These are phyloP conservation scores for Papilio helenus DNA, from an alignment of 1,140 invertebrate species.

Conservation along the genomic window DNA sequence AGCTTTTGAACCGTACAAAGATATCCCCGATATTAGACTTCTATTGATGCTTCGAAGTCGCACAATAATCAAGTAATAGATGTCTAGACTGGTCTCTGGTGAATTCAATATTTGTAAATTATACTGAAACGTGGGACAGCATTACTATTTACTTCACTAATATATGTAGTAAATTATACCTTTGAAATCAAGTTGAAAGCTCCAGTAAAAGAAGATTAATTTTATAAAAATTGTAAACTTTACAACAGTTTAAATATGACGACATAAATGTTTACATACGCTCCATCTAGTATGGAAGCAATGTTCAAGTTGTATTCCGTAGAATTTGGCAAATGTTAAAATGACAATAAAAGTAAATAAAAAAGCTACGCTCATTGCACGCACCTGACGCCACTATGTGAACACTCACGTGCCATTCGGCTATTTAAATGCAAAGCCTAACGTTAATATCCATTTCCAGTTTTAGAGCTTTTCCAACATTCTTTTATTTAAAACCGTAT, in stretches of 20 bases:
- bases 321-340: constrained; percentile 11
- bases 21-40: constrained; percentile 12
- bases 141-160: no score
- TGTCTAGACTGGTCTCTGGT: constrained; percentile 5
- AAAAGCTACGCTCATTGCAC: not conserved
- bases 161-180: no score
- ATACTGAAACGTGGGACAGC: not conserved
- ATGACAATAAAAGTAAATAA: constrained; percentile 1
- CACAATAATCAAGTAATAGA: constrained; percentile 22
- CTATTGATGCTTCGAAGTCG: not conserved
- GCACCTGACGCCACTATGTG: not conserved
- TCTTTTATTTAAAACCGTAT: constrained; percentile 5
- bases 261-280: no score
- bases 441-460: constrained; percentile 5
- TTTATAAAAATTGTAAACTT: no score
- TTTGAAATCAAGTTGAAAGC: no score
- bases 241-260: no score
- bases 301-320: not conserved
- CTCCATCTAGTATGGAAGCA: not conserved
- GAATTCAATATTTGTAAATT: constrained; percentile 1
- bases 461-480: not conserved
- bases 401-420: constrained; percentile 4
- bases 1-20: constrained; percentile 8
- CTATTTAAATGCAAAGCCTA: constrained; percentile 23
- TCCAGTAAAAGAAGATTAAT: no score